Percentiles rank a stretch among this genome's conserved stretches.
phyloP scores from a whole-genome alignment of 2,797 vertebrate species.

The Sebastes kiyomatsui region DNA sequence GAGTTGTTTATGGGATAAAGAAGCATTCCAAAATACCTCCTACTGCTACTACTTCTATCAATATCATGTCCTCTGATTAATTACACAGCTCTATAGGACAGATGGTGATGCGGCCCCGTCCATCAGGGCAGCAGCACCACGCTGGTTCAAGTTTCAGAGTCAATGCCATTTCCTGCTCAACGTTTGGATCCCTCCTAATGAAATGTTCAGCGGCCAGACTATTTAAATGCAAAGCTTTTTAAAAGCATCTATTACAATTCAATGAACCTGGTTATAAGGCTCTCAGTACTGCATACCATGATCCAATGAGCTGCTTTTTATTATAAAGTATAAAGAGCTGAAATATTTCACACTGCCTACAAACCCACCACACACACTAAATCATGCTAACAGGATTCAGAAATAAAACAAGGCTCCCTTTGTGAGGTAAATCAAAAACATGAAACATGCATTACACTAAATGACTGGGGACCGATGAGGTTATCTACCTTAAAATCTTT shows the following conservation, averaged over 20 bases:
- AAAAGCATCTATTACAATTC: background rate
- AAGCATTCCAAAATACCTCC: background rate
- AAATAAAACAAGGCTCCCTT: background rate
- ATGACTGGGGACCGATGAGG: background rate
- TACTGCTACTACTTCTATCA: background rate
- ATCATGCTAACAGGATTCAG: conserved; percentile 8
- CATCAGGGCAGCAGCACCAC: background rate
- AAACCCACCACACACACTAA: background rate
- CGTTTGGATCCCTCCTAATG: background rate
- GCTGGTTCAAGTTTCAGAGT: conserved; percentile 8
- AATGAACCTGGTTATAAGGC: background rate
- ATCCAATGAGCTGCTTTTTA: conserved; percentile 26
- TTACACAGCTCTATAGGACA: background rate
- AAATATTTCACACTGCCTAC: conserved; percentile 23
- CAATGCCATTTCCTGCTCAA: background rate
- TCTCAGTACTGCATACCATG: background rate
- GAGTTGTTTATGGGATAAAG: background rate
- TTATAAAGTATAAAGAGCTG: conserved; percentile 22
- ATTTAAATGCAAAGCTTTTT: background rate
- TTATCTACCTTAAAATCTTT: background rate
- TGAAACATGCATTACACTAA: background rate
- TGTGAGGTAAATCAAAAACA: conserved; percentile 7
- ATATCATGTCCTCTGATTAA: background rate
- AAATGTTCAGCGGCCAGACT: conserved; percentile 8
- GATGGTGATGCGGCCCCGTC: background rate